A percentile compares a stretch with the other conserved stretches of the same genome.
phyloP scores from a whole-genome alignment of 2,113 vertebrate genomes.

The human (Homo sapiens) region DNA sequence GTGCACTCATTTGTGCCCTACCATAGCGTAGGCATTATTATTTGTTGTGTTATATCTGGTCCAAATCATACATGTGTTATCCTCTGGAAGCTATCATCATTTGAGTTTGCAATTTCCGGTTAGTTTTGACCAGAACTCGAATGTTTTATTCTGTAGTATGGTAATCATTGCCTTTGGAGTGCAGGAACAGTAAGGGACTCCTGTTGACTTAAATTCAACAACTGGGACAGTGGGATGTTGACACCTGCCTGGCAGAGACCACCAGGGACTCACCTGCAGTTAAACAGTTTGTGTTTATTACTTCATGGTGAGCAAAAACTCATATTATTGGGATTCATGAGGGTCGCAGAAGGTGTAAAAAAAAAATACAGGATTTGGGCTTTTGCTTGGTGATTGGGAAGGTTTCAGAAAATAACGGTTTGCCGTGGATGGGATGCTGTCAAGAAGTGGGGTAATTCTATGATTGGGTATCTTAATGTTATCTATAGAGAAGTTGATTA shows the following conservation, averaged over 20 bases:
- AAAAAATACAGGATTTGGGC: neutral
- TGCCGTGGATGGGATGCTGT: neutral
- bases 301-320: neutral
- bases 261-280: neutral
- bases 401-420: neutral
- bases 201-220: neutral
- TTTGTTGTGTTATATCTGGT: neutral
- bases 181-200: neutral
- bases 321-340: neutral
- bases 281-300: neutral
- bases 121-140: neutral
- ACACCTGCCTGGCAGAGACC: neutral
- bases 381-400: neutral
- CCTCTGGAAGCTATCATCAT: neutral
- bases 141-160: neutral
- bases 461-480: neutral
- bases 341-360: neutral
- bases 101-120: neutral
- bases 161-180: neutral
- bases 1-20: neutral
- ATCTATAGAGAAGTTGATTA: neutral
- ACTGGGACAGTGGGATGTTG: neutral
- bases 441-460: neutral
- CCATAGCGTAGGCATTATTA: neutral
- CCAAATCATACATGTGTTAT: neutral